Evolutionary conservation across 2,113 vertebrate genomes (phyloP).

Genomic region (Steatornis caripensis): DNA sequence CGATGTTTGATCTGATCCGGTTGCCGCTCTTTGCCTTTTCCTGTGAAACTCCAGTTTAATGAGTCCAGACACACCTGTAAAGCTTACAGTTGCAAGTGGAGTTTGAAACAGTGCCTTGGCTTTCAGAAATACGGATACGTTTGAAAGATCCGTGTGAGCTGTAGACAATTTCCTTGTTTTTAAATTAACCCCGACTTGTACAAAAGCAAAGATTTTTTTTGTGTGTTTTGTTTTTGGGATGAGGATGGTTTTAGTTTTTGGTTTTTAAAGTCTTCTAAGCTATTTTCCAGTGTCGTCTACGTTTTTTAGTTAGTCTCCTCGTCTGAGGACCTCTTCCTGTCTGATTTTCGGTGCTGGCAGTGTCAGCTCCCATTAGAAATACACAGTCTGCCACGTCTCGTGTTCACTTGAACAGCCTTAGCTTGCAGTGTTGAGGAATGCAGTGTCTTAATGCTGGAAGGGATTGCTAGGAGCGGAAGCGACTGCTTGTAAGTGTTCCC

Average conservation of each 20-base stretch:
- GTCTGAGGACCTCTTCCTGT: conserved; percentile 48
- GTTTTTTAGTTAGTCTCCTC: conserved; percentile 49
- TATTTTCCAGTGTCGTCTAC: not conserved
- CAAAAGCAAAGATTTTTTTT: not conserved
- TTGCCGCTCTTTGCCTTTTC: not conserved
- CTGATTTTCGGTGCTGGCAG: not conserved
- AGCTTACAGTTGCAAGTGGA: not conserved
- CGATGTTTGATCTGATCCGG: not conserved
- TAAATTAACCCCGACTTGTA: not conserved
- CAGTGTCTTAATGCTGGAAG: not conserved
- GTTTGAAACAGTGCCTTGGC: not conserved
- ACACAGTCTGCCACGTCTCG: not conserved
- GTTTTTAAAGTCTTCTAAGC: not conserved
- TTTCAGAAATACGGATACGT: not conserved
- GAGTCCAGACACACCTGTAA: not conserved
- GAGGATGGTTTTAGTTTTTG: not conserved
- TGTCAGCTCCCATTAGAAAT: not conserved
- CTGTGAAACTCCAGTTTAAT: not conserved
- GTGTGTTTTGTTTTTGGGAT: not conserved
- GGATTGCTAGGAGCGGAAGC: not conserved
- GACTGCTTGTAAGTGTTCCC: not conserved
- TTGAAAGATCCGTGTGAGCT: not conserved
- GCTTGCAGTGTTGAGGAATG: not conserved
- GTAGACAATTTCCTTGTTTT: not conserved
- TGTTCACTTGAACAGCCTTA: not conserved